phyloP scores from a whole-genome alignment of 2,113 vertebrate species.

The Pelmatolapia mariae region DNA sequence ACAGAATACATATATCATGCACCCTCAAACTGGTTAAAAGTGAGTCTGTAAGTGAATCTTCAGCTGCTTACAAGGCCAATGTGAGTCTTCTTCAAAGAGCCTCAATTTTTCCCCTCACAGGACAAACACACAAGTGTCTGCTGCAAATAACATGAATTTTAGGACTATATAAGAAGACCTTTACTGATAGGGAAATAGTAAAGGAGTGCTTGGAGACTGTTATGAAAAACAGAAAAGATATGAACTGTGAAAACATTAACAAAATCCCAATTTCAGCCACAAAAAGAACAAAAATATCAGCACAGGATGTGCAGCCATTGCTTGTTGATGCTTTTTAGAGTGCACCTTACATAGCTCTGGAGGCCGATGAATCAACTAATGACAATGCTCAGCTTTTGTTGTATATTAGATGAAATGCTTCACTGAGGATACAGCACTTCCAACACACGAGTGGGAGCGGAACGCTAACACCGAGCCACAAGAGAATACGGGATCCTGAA shows the following conservation, averaged over 20 bases:
- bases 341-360: background rate
- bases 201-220: background rate
- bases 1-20: background rate
- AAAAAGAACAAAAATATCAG: background rate
- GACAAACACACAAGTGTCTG: background rate
- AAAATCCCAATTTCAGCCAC: background rate
- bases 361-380: background rate
- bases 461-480: background rate
- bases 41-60: background rate
- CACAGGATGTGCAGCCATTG: background rate
- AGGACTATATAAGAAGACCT: background rate
- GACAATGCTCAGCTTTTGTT: background rate
- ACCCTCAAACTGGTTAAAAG: background rate
- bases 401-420: background rate
- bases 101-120: background rate
- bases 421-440: rapidly evolving
- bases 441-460: background rate
- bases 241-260: background rate
- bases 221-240: background rate
- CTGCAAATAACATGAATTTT: background rate
- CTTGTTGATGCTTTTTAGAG: background rate
- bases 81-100: background rate
- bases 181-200: background rate
- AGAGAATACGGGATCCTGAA: background rate
- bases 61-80: background rate